Evolutionary conservation across 2,888 invertebrate species (phyloP).

Genomic region (Cheilosia impressa): DNA sequence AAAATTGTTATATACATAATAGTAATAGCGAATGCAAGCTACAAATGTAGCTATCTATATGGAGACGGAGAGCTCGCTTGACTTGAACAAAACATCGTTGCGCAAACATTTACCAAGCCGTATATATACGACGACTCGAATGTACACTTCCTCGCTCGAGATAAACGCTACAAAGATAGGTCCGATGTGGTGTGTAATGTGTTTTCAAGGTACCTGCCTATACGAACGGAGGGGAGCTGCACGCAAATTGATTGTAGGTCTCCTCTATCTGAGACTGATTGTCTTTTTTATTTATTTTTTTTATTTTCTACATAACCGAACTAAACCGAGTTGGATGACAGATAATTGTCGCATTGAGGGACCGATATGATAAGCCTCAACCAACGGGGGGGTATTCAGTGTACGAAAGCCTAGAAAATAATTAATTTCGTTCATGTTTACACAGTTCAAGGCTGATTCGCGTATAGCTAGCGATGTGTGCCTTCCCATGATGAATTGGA

Average conservation of each 20-base stretch:
- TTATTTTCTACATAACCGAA: slow-evolving; percentile 2
- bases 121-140: slow-evolving; percentile 43
- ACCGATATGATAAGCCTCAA: slow-evolving; percentile 23
- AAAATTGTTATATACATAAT: slow-evolving; percentile 47
- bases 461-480: slow-evolving; percentile 1
- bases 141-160: slow-evolving; percentile 54
- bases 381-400: not conserved
- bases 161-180: slow-evolving; percentile 54
- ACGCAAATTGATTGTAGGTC: slow-evolving; percentile 42
- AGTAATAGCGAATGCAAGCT: slow-evolving; percentile 51
- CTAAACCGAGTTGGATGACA: slow-evolving; percentile 44
- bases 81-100: slow-evolving; percentile 44
- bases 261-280: slow-evolving; percentile 39
- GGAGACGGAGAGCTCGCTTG: not conserved
- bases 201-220: slow-evolving; percentile 24
- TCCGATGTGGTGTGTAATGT: slow-evolving; percentile 13
- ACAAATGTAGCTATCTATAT: not conserved
- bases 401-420: slow-evolving; percentile 16
- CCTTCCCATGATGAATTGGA: slow-evolving; percentile 42
- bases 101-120: slow-evolving; percentile 45
- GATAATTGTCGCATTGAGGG: slow-evolving; percentile 33
- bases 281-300: slow-evolving; percentile 1
- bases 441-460: slow-evolving; percentile 50
- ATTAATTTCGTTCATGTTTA: slow-evolving; percentile 41
- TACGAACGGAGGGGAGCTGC: slow-evolving; percentile 4